Evolutionary conservation across 2,888 invertebrate species (phyloP).

Genomic region (Phlogophora meticulosa): DNA sequence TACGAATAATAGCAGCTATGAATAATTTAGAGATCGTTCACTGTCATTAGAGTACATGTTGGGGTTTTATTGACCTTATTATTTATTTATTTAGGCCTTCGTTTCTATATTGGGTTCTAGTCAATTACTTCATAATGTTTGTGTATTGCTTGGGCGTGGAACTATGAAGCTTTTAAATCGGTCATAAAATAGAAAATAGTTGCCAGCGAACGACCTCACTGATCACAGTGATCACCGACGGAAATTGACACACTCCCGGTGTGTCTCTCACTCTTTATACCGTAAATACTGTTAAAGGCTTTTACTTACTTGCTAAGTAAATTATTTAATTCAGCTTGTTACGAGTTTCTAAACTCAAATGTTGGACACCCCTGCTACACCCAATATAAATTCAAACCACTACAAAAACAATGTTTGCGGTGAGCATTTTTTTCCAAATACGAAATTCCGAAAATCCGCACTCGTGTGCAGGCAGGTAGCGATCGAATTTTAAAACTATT

Average conservation of each 20-base stretch:
- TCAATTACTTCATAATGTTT: slow-evolving; percentile 67
- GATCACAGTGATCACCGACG: slow-evolving; percentile 11
- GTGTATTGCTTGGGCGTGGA: slow-evolving; percentile 45
- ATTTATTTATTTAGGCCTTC: slow-evolving; percentile 74
- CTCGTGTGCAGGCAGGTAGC: slow-evolving; percentile 90
- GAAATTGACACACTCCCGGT: slow-evolving; percentile 6
- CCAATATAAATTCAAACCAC: slow-evolving; percentile 73
- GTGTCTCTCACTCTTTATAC: not conserved
- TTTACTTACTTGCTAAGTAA: not conserved
- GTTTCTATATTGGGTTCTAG: slow-evolving; percentile 62
- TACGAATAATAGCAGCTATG: slow-evolving; percentile 71
- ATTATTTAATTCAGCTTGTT: not conserved
- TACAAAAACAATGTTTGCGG: slow-evolving; percentile 91
- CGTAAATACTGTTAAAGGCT: not conserved
- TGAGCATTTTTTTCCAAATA: slow-evolving; percentile 88
- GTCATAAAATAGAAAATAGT: slow-evolving; percentile 26
- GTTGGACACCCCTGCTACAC: slow-evolving; percentile 73
- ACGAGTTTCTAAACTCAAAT: slow-evolving; percentile 40
- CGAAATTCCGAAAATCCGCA: slow-evolving; percentile 87
- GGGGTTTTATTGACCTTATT: slow-evolving; percentile 75
- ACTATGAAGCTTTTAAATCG: slow-evolving; percentile 31
- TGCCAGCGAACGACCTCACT: slow-evolving; percentile 26
- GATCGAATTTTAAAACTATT: slow-evolving; percentile 86
- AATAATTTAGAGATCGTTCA: slow-evolving; percentile 75
- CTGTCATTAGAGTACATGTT: slow-evolving; percentile 73